Evolutionary conservation across 1,140 invertebrate genomes (phyloP).

Genomic region (silkworm (Bombyx mori)): ASM3026992v2 NC_085116.1:8151501-8152000

Average conservation of each 20-base stretch:
- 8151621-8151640: not conserved
- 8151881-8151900: not conserved
- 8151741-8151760: not conserved
- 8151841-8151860: not conserved
- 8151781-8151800: not conserved
- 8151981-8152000: conserved; percentile 16
- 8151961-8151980: conserved; percentile 17
- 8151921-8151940: not conserved
- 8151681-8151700: not conserved
- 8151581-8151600: not conserved
- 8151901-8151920: not conserved
- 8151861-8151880: not conserved
- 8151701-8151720: not conserved
- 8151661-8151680: not conserved
- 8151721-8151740: not conserved
- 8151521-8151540: conserved; percentile 58
- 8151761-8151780: not conserved
- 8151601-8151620: not conserved
- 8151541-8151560: conserved; percentile 19
- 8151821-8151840: not conserved
- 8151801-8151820: not conserved
- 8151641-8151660: not conserved
- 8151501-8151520: conserved; percentile 40
- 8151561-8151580: not conserved
- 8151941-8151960: conserved; percentile 29